phyloP scores from a whole-genome alignment of 2,797 vertebrate genomes.

The Enteromius anoplus region DNA sequence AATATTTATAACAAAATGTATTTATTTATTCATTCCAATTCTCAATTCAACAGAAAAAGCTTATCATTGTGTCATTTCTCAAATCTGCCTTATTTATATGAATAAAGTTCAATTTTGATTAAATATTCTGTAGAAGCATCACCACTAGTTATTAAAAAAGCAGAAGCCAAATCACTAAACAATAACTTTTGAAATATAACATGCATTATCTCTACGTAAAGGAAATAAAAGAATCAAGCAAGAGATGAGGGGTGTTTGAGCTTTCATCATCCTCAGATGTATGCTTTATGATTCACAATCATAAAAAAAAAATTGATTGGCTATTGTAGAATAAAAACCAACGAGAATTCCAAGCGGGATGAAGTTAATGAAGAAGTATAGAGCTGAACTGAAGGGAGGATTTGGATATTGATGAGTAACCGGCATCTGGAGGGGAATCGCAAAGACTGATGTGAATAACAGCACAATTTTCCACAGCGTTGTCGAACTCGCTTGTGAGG shows the following conservation, averaged over 20 bases:
- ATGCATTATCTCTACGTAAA: background rate
- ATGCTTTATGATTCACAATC: background rate
- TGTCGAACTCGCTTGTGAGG: conserved; percentile 39
- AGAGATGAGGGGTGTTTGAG: background rate
- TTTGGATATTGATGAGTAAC: conserved; percentile 43
- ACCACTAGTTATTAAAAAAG: background rate
- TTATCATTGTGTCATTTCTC: background rate
- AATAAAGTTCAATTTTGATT: background rate
- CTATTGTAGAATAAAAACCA: conserved; percentile 2
- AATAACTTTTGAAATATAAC: background rate
- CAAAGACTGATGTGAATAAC: conserved; percentile 37
- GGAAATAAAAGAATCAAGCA: background rate
- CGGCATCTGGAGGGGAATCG: conserved; percentile 39
- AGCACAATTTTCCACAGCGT: conserved; percentile 33
- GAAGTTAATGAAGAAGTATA: conserved; percentile 38
- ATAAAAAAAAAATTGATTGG: background rate
- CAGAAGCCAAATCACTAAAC: background rate
- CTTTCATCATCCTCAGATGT: background rate
- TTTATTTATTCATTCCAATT: background rate
- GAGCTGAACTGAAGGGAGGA: conserved; percentile 35
- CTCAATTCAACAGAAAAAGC: background rate
- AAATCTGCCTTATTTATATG: background rate
- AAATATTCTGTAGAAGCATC: background rate
- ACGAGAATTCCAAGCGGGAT: background rate
- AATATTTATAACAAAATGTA: background rate